Evolutionary conservation across 2,888 invertebrate genomes (phyloP), one percentile per base, ranked within the genome.

Genomic region (Zygothrica quintamaculata): DNA sequence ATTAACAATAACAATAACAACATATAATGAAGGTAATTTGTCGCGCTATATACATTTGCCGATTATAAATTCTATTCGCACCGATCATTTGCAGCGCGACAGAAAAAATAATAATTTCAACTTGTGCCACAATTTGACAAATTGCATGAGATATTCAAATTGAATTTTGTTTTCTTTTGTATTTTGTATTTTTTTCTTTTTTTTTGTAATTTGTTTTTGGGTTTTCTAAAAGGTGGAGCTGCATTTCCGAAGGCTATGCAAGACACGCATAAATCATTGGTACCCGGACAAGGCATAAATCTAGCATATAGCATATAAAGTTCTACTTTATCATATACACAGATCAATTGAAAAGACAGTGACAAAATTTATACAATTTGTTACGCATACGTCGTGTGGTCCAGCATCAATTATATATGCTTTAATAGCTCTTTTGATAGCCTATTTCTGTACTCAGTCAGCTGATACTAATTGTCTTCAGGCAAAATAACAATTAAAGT

Each of bases 81-180:
- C 36, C 12, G 36, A 36, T 9, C 43, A 29, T 37, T 46, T 65
- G 61, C 69, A 53, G 40, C 53, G 34, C 36, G 36, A 62, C 48
- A 59, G 26, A 48, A 26, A 43, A 46, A 40, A 46, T 58, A 44
- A 46, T 42, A 39, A 56, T 50, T 61, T 72, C 61, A 67, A 71
- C 58, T 48, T 44, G 58, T 46, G 25, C 37, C 43, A 59, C 65
- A 65, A 43, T 57, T 74, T 79, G 84, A 80, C 81, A 84, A 69
- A 84, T 80, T 71, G 77, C 65, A 48, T 42, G 77, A 53, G 66
- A 84, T 77, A 77, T 74, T 65, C 50, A 71, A 68, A 84, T 67
- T 53, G 46, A 22, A n/a, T 33, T 26, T 59, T 12, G 31, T 29
- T 51, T 29, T n/a, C 40, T 26, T 13, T 37, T 43, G 1, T 25